These are phyloP conservation scores for Stichopus chloronotus DNA, from an alignment of 35 echinoderm and acorn worm species.

Conservation along the genomic window DNA sequence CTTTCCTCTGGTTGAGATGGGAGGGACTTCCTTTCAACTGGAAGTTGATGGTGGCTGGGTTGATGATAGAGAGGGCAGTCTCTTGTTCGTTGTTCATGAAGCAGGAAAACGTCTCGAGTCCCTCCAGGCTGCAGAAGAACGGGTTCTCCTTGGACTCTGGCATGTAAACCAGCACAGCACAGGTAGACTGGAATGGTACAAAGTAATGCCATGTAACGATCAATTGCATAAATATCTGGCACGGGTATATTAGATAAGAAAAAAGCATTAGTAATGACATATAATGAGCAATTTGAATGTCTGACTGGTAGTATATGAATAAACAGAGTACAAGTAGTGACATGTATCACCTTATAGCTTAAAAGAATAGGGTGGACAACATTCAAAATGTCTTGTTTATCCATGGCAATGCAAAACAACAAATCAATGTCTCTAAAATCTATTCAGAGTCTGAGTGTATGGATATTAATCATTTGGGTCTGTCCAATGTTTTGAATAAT, in stretches of 20 bases:
- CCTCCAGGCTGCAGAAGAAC: constrained; percentile 84
- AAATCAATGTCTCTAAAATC: no score
- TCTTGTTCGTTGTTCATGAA: constrained; percentile 80
- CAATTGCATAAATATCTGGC: not conserved
- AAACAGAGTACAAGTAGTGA: no score
- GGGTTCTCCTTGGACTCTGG: constrained; percentile 78
- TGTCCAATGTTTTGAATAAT: no score
- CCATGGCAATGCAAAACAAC: no score
- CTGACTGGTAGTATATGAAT: no score
- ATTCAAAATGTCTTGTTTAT: no score
- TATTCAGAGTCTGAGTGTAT: no score
- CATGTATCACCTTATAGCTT: no score
- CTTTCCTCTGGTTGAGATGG: constrained; percentile 45
- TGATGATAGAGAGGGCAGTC: constrained; percentile 94
- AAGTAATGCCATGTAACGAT: not conserved
- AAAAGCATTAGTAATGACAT: no score
- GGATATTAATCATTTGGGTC: no score
- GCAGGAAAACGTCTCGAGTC: constrained; percentile 93
- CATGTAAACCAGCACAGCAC: constrained; percentile 85
- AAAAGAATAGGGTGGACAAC: no score
- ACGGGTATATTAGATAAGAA: not conserved
- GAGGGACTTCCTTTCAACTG: constrained; percentile 86
- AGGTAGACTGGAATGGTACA: constrained; percentile 73
- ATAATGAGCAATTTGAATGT: no score
- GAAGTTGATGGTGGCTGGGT: constrained; percentile 80